Percentiles rank a stretch among this genome's conserved stretches.
Evolutionary conservation across 2,113 vertebrate genomes (phyloP).

Genomic region (Anoura caudifer): DNA sequence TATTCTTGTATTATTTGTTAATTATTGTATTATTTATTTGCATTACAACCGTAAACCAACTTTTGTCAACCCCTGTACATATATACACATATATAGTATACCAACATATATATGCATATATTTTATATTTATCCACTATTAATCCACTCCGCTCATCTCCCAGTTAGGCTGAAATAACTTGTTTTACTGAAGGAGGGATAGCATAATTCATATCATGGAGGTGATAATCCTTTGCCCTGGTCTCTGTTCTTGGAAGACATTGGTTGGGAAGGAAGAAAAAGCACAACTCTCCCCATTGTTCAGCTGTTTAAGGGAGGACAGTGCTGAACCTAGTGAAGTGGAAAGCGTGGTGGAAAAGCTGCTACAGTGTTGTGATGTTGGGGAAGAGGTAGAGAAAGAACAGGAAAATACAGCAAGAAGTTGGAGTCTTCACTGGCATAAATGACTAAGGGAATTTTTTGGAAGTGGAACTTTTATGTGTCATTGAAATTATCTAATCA

Average conservation of each 20-base stretch:
- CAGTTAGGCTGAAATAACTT: not conserved
- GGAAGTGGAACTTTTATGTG: not conserved
- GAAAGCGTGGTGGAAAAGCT: not conserved
- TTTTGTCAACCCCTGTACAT: not conserved
- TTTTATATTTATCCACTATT: not conserved
- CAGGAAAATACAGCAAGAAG: not conserved
- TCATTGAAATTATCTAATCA: not conserved
- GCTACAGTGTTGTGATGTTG: not conserved
- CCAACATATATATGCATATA: not conserved
- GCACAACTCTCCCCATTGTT: not conserved
- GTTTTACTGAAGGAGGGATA: not conserved
- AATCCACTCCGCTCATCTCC: not conserved
- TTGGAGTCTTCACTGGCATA: not conserved
- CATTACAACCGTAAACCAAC: not conserved
- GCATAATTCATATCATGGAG: not conserved
- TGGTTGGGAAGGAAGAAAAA: not conserved
- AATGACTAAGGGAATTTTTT: not conserved
- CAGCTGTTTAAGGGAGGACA: accelerated
- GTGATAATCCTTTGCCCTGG: not conserved
- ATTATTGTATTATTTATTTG: not conserved
- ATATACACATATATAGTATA: accelerated
- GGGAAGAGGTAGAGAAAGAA: not conserved
- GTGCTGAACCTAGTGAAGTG: too few relatives aligned
- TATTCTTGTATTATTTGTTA: not conserved
- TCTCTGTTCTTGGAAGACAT: not conserved